Evolutionary conservation across 2,797 vertebrate species (phyloP).

Genomic region (Gallinago stenura): DNA sequence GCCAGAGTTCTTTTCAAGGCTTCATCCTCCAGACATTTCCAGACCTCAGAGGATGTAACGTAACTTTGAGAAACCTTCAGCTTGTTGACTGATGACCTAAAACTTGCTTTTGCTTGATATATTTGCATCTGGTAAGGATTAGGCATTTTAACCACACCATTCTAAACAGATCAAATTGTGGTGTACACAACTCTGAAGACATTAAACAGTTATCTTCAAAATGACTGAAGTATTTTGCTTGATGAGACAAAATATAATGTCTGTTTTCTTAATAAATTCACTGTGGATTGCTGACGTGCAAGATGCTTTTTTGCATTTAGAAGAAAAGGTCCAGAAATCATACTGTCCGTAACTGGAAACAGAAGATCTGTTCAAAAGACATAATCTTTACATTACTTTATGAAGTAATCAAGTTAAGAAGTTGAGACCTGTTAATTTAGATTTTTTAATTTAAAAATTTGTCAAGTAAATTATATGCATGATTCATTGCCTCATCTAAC

Average conservation of each 20-base stretch:
- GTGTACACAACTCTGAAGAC: background rate
- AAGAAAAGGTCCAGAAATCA: background rate
- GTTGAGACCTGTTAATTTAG: background rate
- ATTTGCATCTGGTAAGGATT: constrained; percentile 4
- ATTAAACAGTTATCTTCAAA: background rate
- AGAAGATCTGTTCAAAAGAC: background rate
- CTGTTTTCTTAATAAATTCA: background rate
- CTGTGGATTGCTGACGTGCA: background rate
- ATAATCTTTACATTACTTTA: background rate
- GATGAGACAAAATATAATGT: background rate
- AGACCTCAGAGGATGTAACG: background rate
- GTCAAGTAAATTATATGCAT: background rate
- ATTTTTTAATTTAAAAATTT: background rate
- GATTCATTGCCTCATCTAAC: background rate
- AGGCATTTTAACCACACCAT: background rate
- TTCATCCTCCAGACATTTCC: constrained; percentile 11
- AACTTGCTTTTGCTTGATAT: background rate
- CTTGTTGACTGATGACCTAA: background rate
- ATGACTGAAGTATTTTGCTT: background rate
- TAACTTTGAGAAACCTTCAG: constrained; percentile 16
- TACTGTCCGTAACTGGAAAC: background rate
- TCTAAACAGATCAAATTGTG: background rate
- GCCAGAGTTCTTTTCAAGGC: constrained; percentile 8
- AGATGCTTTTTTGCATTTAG: background rate
- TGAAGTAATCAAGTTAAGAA: background rate